phyloP scores from a whole-genome alignment of 2,888 invertebrate genomes.

The Sabatieria punctata region DNA sequence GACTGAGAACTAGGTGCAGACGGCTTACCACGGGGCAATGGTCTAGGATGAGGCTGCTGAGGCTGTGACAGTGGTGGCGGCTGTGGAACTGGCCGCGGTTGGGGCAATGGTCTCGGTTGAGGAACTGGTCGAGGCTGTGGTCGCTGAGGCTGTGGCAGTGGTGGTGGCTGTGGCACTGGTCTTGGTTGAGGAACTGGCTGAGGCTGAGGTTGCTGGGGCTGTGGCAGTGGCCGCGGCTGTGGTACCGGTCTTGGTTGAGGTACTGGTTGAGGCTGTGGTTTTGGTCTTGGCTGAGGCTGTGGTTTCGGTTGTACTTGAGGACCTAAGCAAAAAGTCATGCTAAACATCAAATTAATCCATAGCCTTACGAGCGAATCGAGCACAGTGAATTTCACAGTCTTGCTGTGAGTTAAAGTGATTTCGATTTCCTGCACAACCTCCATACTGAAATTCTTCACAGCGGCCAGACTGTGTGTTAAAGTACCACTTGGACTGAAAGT shows the following conservation, averaged over 20 bases:
- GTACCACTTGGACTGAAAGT: conserved; percentile 25
- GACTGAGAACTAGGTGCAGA: too few species aligned
- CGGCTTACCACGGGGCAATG: too few species aligned
- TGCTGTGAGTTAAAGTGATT: conserved; percentile 29
- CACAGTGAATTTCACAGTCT: conserved; percentile 30
- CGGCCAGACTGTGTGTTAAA: conserved; percentile 22
- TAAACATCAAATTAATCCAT: too few species aligned
- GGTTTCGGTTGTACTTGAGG: background rate
- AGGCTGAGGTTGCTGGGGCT: background rate
- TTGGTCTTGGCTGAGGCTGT: background rate
- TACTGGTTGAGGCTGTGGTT: background rate
- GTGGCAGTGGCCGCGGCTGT: too few species aligned
- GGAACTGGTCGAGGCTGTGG: background rate
- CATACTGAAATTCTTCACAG: conserved; percentile 27
- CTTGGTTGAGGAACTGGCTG: background rate
- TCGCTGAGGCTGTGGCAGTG: background rate
- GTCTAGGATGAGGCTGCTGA: conserved; percentile 1
- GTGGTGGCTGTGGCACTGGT: background rate
- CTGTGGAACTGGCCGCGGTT: background rate
- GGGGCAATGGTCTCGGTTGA: background rate
- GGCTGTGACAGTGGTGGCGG: background rate
- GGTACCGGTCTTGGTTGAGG: background rate
- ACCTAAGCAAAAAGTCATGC: too few species aligned
- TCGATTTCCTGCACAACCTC: conserved; percentile 27
- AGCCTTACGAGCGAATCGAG: conserved; percentile 25